phyloP scores from a whole-genome alignment of 1,140 invertebrate species.

The Drosophila punjabiensis region DNA sequence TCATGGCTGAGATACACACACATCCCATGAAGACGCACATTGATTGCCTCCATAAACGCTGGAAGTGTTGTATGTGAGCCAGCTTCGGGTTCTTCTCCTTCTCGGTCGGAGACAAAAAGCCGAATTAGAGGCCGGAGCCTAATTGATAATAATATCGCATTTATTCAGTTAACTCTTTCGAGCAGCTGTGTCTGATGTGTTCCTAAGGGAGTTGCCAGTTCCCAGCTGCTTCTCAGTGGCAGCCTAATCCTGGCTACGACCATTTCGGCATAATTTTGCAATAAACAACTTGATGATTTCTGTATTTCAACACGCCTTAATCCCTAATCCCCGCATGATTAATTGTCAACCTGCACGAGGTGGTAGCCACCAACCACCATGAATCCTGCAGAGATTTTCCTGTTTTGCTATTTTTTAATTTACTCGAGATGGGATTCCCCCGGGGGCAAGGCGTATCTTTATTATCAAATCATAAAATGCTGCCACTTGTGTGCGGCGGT shows the following conservation, averaged over 20 bases:
- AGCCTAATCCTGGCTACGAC: neutral
- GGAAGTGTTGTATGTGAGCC: constrained; percentile 4
- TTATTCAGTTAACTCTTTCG: constrained; percentile 72
- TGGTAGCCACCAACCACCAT: constrained; percentile 20
- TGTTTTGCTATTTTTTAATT: constrained; percentile 73
- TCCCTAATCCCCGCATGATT: constrained; percentile 78
- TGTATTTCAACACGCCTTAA: constrained; percentile 56
- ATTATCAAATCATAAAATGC: constrained; percentile 85
- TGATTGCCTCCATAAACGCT: constrained; percentile 70
- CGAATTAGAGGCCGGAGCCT: constrained; percentile 65
- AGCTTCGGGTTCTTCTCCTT: too few species aligned
- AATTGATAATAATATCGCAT: constrained; percentile 79
- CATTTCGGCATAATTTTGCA: constrained; percentile 67
- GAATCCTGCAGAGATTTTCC: constrained; percentile 49
- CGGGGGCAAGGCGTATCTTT: constrained; percentile 64
- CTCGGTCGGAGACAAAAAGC: constrained; percentile 20
- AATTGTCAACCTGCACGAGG: constrained; percentile 77
- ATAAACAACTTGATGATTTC: constrained; percentile 76
- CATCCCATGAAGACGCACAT: constrained; percentile 27
- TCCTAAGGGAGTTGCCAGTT: constrained; percentile 19
- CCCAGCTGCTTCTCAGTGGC: constrained; percentile 22
- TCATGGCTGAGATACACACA: constrained; percentile 43
- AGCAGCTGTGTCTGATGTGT: constrained; percentile 17
- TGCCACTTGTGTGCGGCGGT: constrained; percentile 70
- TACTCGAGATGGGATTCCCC: constrained; percentile 51